A percentile compares a stretch with the other conserved stretches of the same genome.
Evolutionary conservation across 2,888 invertebrate species (phyloP).

Genomic region (Agapostemon virescens): DNA sequence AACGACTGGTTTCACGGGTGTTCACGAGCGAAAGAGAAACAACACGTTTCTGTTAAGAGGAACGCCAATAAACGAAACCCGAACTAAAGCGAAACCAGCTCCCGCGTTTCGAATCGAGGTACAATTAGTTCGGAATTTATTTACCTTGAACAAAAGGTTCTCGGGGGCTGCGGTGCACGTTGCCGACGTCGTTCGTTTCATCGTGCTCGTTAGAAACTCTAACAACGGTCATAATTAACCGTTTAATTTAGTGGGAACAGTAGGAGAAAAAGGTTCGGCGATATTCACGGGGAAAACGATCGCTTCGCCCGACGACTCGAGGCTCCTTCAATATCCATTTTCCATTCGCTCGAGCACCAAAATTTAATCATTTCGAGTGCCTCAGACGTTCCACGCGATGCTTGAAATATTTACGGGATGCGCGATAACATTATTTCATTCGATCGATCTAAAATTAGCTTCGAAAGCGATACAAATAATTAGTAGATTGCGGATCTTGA

Average conservation of each 20-base stretch:
- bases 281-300: slow-evolving; percentile 13
- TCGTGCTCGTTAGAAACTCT: slow-evolving; percentile 15
- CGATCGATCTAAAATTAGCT: background rate
- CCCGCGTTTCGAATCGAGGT: slow-evolving; percentile 22
- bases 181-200: slow-evolving; percentile 5
- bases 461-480: background rate
- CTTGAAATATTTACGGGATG: background rate
- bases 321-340: slow-evolving; percentile 13
- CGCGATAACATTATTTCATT: background rate
- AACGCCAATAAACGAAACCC: background rate
- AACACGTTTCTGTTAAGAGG: background rate
- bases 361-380: background rate
- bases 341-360: background rate
- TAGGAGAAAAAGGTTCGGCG: background rate
- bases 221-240: slow-evolving; percentile 41
- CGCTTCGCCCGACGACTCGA: background rate
- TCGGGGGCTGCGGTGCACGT: background rate
- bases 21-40: slow-evolving; percentile 10
- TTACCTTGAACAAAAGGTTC: background rate
- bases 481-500: background rate
- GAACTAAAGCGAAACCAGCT: background rate
- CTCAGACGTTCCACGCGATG: background rate
- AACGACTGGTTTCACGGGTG: slow-evolving; percentile 6
- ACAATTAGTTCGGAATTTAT: slow-evolving; percentile 29
- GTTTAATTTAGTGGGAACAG: slow-evolving; percentile 18